Conservation (phyloP, 30 jellyfish, hydroid and myxozoan species). For the Turritopsis rubra region DNA sequence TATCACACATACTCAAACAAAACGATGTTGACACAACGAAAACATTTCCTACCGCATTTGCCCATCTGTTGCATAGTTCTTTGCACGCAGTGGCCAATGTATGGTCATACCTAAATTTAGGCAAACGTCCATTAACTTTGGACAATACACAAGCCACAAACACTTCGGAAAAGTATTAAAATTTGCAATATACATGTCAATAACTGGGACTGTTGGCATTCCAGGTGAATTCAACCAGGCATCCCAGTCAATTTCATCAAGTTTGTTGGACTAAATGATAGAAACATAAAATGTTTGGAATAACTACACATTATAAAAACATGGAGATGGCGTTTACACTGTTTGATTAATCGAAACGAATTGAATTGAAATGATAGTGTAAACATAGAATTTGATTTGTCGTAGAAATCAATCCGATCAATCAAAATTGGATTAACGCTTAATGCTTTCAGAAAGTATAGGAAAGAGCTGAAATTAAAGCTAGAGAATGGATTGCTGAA, state of each 20-base stretch:
- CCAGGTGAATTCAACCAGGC: conserved; percentile 77
- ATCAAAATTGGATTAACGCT: too few species aligned
- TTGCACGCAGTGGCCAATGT: conserved; percentile 38
- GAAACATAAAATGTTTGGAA: neutral
- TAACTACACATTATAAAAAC: too few species aligned
- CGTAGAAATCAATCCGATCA: too few species aligned
- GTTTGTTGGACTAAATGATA: conserved; percentile 10
- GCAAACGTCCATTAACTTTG: neutral
- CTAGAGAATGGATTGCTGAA: too few species aligned
- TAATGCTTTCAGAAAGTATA: too few species aligned
- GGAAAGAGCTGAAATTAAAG: too few species aligned
- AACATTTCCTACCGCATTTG: conserved; percentile 8
- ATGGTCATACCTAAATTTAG: conserved; percentile 55
- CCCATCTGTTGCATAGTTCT: conserved; percentile 59
- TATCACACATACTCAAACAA: neutral
- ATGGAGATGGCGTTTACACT: too few species aligned
- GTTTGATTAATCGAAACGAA: too few species aligned
- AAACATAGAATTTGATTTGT: too few species aligned
- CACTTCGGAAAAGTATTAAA: neutral
- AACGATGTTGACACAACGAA: neutral
- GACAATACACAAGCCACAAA: neutral
- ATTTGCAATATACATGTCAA: conserved; percentile 43
- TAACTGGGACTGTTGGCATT: conserved; percentile 84
- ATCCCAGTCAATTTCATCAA: conserved; percentile 65
- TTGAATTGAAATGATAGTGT: too few species aligned